These are phyloP conservation scores for Acanthornis magna DNA, from an alignment of 2,797 vertebrate genomes.

Conservation along the genomic window DNA sequence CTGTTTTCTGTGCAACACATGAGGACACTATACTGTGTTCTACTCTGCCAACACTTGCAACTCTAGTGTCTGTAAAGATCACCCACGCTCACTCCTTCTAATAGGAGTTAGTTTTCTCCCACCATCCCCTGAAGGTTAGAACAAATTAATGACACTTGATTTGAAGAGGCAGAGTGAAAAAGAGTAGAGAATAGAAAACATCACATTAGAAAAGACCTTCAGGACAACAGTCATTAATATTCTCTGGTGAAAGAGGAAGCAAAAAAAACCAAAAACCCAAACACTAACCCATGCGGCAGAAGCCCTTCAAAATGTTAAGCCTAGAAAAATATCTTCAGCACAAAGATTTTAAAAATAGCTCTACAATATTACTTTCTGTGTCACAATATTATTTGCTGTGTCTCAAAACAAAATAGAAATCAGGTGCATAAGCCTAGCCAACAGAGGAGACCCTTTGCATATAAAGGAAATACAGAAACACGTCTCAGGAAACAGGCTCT, in stretches of 20 bases:
- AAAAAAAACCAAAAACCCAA: not conserved
- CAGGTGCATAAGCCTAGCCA: not conserved
- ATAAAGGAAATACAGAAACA: not conserved
- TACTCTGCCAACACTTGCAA: not conserved
- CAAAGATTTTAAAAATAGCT: not conserved
- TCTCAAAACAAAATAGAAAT: not conserved
- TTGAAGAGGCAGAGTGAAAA: not conserved
- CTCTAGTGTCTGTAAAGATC: not conserved
- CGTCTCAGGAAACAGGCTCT: not conserved
- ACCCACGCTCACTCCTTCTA: not conserved
- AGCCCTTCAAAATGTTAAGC: not conserved
- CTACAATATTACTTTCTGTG: not conserved
- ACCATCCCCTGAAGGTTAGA: not conserved
- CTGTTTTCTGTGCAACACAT: not conserved
- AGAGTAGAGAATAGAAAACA: not conserved
- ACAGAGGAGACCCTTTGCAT: not conserved
- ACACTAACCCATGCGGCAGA: not conserved
- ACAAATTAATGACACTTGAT: constrained; percentile 29
- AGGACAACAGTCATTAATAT: constrained; percentile 1
- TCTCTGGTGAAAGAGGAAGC: not conserved
- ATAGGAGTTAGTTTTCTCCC: not conserved
- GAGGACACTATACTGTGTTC: not conserved
- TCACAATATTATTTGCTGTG: not conserved
- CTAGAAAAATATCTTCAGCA: not conserved
- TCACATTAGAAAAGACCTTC: not conserved